Evolutionary conservation across 1,140 invertebrate species (phyloP).

Genomic region (Lordiphosa collinella): DNA sequence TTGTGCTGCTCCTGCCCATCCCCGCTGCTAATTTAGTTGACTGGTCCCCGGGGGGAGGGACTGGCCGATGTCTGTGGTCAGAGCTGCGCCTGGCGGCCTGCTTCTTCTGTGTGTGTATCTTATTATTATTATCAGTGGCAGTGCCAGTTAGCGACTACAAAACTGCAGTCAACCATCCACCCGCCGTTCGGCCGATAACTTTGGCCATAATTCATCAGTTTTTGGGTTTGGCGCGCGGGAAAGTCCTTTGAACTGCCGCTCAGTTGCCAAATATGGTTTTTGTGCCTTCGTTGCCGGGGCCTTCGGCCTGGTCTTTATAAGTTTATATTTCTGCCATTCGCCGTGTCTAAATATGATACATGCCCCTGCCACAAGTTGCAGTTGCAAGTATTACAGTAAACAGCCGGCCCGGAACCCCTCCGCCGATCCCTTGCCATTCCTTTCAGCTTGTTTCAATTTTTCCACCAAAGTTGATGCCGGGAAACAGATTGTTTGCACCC

Average conservation of each 20-base stretch:
- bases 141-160: conserved; percentile 1
- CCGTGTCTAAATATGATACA: conserved; percentile 71
- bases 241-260: conserved; percentile 71
- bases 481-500: conserved; percentile 71
- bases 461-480: conserved; percentile 52
- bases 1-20: neutral
- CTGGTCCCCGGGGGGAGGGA: neutral
- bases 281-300: conserved; percentile 20
- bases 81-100: no score
- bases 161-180: neutral
- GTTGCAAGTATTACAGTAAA: conserved; percentile 24
- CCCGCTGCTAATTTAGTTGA: conserved; percentile 28
- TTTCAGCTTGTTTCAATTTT: conserved; percentile 67
- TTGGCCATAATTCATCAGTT: conserved; percentile 64
- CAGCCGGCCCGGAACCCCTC: neutral
- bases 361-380: conserved; percentile 33
- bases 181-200: conserved; percentile 42
- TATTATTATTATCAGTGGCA: conserved; percentile 35
- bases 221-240: conserved; percentile 17
- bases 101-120: conserved; percentile 31
- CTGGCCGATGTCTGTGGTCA: no score
- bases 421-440: neutral
- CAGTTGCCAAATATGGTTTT: conserved; percentile 67
- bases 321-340: conserved; percentile 70
- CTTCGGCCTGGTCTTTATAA: conserved; percentile 52